These are phyloP conservation scores for Cacoxenus indagator DNA, from an alignment of 2,888 invertebrate species.

Conservation along the genomic window DNA sequence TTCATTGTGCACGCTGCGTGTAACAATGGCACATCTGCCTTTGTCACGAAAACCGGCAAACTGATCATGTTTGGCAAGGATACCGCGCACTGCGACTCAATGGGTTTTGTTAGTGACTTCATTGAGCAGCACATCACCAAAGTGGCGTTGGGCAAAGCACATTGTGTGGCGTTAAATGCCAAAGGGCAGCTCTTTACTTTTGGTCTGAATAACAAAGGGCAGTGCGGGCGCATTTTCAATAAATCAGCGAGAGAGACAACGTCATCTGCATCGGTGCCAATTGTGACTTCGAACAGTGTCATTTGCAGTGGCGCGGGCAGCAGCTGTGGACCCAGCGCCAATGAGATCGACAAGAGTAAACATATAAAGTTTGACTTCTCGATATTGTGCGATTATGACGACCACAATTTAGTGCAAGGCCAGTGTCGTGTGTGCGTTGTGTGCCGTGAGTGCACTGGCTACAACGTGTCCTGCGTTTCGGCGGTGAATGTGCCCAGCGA, in stretches of 20 bases:
- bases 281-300: neutral
- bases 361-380: slow-evolving; percentile 65
- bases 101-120: slow-evolving; percentile 81
- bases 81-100: slow-evolving; percentile 84
- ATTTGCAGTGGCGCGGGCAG: neutral
- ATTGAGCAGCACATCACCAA: slow-evolving; percentile 79
- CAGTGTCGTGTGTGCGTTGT: slow-evolving; percentile 78
- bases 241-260: slow-evolving; percentile 53
- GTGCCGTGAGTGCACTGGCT: slow-evolving; percentile 95
- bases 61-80: slow-evolving; percentile 96
- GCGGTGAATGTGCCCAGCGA: slow-evolving; percentile 79
- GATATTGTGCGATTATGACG: slow-evolving; percentile 72
- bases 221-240: slow-evolving; percentile 90
- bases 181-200: slow-evolving; percentile 95
- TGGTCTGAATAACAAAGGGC: slow-evolving; percentile 97
- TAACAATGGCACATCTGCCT: slow-evolving; percentile 94
- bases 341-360: slow-evolving; percentile 37
- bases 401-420: slow-evolving; percentile 72
- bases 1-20: slow-evolving; percentile 87
- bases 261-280: slow-evolving; percentile 17
- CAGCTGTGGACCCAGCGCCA: neutral
- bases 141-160: slow-evolving; percentile 95
- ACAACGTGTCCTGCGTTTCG: slow-evolving; percentile 82
- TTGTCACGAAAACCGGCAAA: slow-evolving; percentile 91
- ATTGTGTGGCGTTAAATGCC: slow-evolving; percentile 89